Evolutionary conservation across 2,888 invertebrate genomes (phyloP).

Genomic region (Hypsopygia costalis): DNA sequence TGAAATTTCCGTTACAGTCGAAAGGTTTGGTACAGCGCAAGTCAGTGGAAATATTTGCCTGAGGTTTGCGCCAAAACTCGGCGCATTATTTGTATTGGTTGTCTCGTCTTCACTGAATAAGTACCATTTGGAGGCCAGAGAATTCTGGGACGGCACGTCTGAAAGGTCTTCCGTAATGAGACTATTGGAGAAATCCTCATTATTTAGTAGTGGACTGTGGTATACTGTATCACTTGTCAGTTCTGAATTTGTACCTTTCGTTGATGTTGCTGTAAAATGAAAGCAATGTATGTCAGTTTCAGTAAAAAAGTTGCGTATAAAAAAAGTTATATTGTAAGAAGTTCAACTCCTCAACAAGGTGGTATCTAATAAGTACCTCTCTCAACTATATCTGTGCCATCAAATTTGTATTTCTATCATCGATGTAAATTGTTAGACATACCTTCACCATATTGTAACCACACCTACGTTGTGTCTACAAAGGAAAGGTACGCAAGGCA

Average conservation of each 20-base stretch:
- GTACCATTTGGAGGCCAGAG: constrained; percentile 44
- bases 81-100: constrained; percentile 16
- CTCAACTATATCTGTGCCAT: too few species aligned
- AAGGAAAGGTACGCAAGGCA: too few species aligned
- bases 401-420: too few species aligned
- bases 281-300: too few species aligned
- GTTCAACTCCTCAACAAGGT: too few species aligned
- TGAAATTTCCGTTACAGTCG: constrained; percentile 64
- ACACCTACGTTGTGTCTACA: too few species aligned
- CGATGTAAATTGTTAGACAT: too few species aligned
- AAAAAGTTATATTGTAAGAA: too few species aligned
- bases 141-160: constrained; percentile 25
- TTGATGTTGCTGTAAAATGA: neutral
- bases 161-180: constrained; percentile 65
- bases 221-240: constrained; percentile 24
- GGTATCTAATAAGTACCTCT: too few species aligned
- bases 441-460: too few species aligned
- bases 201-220: constrained; percentile 27
- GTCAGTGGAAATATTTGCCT: constrained; percentile 56
- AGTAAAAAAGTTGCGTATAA: too few species aligned
- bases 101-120: constrained; percentile 63
- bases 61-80: constrained; percentile 43
- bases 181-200: constrained; percentile 33
- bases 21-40: constrained; percentile 61
- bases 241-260: constrained; percentile 18